A percentile compares a stretch with the other conserved stretches of the same genome.
These are phyloP conservation scores for Agrochola lychnidis DNA, from an alignment of 2,888 invertebrate species.

Conservation along the genomic window DNA sequence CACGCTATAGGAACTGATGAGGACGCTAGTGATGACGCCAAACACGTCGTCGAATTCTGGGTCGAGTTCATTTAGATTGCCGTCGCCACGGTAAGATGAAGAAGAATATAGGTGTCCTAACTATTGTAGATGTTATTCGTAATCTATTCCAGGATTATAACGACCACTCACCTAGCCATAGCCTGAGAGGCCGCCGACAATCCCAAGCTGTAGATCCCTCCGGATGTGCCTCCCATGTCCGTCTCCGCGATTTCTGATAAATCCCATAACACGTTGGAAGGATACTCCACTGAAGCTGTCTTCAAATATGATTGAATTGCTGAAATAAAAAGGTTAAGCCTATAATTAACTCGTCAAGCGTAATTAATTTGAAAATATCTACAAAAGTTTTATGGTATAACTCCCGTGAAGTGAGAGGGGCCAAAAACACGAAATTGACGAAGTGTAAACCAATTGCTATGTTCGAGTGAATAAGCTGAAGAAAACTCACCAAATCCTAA, in stretches of 20 bases:
- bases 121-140: background rate
- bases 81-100: no score
- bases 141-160: background rate
- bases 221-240: conserved; percentile 94
- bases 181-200: conserved; percentile 92
- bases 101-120: background rate
- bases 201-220: conserved; percentile 94
- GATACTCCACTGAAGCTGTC: conserved; percentile 78
- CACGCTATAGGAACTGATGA: no score
- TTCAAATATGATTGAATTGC: conserved; percentile 79
- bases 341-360: background rate
- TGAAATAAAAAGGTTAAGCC: conserved; percentile 51
- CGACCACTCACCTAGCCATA: conserved; percentile 76
- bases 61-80: no score
- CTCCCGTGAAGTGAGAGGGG: no score
- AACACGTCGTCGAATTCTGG: no score
- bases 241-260: conserved; percentile 92
- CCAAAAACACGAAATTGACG: no score
- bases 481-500: conserved; percentile 89
- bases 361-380: background rate
- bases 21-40: no score
- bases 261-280: conserved; percentile 85
- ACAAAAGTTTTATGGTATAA: background rate
- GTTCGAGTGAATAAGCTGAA: background rate
- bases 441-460: background rate